Evolutionary conservation across 2,113 vertebrate genomes (phyloP).

Genomic region (Dipodomys ordii): DNA sequence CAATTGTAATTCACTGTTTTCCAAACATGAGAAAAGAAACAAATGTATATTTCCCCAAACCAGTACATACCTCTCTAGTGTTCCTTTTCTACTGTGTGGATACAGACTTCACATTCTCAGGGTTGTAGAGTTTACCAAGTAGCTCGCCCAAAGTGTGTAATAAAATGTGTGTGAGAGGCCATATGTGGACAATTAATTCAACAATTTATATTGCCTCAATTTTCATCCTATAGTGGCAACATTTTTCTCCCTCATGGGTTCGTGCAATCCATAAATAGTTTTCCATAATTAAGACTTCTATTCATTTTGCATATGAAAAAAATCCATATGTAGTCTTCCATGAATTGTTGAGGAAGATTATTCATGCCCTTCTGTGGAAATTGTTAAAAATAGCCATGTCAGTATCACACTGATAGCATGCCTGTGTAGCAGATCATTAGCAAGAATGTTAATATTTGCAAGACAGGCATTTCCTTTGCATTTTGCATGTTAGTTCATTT

Average conservation of each 20-base stretch:
- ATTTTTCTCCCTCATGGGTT: neutral
- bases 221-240: neutral
- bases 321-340: neutral
- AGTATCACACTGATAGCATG: neutral
- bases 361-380: neutral
- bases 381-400: neutral
- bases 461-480: neutral
- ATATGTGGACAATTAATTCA: neutral
- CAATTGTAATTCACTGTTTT: neutral
- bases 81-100: neutral
- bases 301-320: too few relatives aligned
- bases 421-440: neutral
- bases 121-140: neutral
- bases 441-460: neutral
- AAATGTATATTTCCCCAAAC: too few relatives aligned
- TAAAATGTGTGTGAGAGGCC: neutral
- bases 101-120: neutral
- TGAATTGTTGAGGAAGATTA: neutral
- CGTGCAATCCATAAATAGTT: neutral
- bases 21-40: neutral
- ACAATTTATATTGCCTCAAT: neutral
- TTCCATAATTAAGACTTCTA: too few relatives aligned
- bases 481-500: neutral
- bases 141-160: neutral
- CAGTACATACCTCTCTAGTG: too few relatives aligned